Evolutionary conservation across 53 echinoderm and acorn worm genomes (phyloP).

Genomic region (Actinopyga echinites): DNA sequence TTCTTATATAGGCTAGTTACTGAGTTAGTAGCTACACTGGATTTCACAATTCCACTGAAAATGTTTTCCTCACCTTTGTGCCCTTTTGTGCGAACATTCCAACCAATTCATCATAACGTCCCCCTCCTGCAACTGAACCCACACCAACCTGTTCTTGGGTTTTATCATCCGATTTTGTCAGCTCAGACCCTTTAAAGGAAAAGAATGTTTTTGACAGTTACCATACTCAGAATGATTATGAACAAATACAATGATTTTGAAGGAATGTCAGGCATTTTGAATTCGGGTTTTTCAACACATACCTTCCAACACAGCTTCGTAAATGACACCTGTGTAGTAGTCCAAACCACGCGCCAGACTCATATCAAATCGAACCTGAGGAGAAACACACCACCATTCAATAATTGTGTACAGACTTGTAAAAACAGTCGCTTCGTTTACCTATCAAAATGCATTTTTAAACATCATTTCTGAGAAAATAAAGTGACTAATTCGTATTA

Average conservation of each 20-base stretch:
- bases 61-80: conserved; percentile 69
- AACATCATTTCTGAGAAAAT: too few species aligned
- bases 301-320: conserved; percentile 93
- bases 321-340: conserved; percentile 97
- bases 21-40: background rate
- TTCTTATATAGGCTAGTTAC: background rate
- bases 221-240: background rate
- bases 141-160: conserved; percentile 90
- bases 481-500: too few species aligned
- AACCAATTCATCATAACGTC: conserved; percentile 91
- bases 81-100: conserved; percentile 96
- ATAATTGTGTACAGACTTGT: too few species aligned
- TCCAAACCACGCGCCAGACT: conserved; percentile 94
- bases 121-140: conserved; percentile 95
- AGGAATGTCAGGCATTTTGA: background rate
- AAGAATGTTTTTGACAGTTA: background rate
- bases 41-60: background rate
- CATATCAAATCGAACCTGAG: conserved; percentile 97
- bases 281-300: background rate
- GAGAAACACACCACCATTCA: too few species aligned
- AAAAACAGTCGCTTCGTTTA: too few species aligned
- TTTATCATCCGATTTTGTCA: conserved; percentile 59
- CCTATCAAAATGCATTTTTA: too few species aligned
- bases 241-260: background rate
- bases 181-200: conserved; percentile 64